Evolutionary conservation across 2,797 vertebrate genomes (phyloP).

Genomic region (Enteromius argenteus): DNA sequence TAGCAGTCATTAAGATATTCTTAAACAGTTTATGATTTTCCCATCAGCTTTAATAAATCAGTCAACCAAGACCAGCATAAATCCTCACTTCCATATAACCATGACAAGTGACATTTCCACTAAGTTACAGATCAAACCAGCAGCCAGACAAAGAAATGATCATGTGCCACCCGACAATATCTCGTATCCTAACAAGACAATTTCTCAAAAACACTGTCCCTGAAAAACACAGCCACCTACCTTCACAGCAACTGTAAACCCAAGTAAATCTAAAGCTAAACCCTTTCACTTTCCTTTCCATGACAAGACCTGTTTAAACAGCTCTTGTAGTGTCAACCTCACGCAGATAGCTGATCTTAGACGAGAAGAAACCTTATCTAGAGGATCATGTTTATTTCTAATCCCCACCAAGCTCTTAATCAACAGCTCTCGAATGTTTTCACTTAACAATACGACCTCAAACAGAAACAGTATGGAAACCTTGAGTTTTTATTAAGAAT

Average conservation of each 20-base stretch:
- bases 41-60: neutral
- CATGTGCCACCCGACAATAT: neutral
- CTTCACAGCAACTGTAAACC: neutral
- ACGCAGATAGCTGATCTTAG: neutral
- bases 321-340: slow-evolving; percentile 3
- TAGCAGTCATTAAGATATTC: neutral
- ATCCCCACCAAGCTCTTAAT: slow-evolving; percentile 3
- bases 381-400: slow-evolving; percentile 15
- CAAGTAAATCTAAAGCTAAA: slow-evolving; percentile 15
- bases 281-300: slow-evolving; percentile 55
- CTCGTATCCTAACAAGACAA: neutral
- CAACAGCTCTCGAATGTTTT: slow-evolving; percentile 18
- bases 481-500: neutral
- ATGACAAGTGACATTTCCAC: neutral
- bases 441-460: slow-evolving; percentile 18
- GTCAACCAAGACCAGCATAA: neutral
- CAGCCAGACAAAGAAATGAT: neutral
- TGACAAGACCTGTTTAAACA: slow-evolving; percentile 30
- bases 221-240: neutral
- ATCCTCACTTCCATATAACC: neutral
- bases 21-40: neutral
- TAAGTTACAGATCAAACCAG: neutral
- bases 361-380: slow-evolving; percentile 26
- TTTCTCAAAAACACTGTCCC: neutral
- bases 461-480: neutral